phyloP scores from a whole-genome alignment of 2,113 vertebrate species.

The Drymodes brunneopygia region DNA sequence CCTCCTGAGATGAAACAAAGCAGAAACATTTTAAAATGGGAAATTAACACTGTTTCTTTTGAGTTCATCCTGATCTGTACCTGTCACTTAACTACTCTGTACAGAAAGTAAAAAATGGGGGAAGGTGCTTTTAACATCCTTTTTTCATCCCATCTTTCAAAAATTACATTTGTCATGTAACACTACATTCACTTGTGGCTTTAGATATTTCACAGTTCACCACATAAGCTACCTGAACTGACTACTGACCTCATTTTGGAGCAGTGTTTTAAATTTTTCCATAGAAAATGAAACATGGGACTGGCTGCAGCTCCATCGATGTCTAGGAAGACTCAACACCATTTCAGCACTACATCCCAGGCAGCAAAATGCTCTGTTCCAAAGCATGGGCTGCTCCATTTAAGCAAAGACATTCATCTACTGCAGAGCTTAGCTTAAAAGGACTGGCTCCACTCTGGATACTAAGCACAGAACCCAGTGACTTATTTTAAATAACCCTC shows the following conservation, averaged over 20 bases:
- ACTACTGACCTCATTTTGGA: background rate
- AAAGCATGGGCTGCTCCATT: background rate
- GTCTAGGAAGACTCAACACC: background rate
- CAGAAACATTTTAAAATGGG: background rate
- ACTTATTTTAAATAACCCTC: background rate
- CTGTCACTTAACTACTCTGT: background rate
- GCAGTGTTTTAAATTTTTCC: background rate
- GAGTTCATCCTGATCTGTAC: background rate
- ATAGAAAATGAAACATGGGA: background rate
- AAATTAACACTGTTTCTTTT: background rate
- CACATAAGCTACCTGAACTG: background rate
- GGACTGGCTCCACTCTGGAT: background rate
- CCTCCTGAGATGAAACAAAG: constrained; percentile 75
- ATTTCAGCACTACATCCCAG: background rate
- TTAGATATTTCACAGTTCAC: background rate
- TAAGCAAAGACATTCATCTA: background rate
- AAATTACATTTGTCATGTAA: background rate
- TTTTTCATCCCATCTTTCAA: background rate
- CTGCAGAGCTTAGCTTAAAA: background rate
- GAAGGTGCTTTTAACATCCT: background rate
- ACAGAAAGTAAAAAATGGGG: background rate
- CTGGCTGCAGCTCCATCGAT: background rate
- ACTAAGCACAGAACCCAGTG: background rate
- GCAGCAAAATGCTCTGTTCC: background rate
- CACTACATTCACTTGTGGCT: background rate